Percentiles rank a stretch among this genome's conserved stretches.
These are phyloP conservation scores for Semicossyphus pulcher DNA, from an alignment of 2,113 vertebrate species.

Conservation along the genomic window DNA sequence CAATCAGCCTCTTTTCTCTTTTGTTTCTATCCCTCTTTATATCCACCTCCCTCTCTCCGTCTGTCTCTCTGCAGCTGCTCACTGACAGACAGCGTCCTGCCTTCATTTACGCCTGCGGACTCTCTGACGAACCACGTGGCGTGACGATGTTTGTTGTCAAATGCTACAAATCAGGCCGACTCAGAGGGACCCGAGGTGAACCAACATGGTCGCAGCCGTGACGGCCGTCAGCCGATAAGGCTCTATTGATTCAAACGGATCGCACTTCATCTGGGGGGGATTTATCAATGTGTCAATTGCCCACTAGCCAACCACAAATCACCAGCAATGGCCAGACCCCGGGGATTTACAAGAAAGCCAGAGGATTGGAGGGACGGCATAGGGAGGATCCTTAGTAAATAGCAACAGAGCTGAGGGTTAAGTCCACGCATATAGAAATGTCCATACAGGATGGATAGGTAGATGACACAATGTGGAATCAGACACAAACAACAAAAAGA, in stretches of 20 bases:
- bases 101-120: constrained; percentile 61
- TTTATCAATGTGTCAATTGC: constrained; percentile 94
- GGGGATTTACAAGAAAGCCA: constrained; percentile 90
- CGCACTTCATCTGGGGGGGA: constrained; percentile 88
- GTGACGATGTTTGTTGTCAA: constrained; percentile 79
- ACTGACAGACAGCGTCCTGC: constrained; percentile 64
- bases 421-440: constrained; percentile 45
- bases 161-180: constrained; percentile 70
- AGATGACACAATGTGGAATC: constrained; percentile 23
- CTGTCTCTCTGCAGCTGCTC: constrained; percentile 32
- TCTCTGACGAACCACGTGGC: constrained; percentile 71
- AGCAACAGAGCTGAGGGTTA: constrained; percentile 78
- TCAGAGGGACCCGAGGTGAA: constrained; percentile 82
- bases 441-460: constrained; percentile 37
- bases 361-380: constrained; percentile 85
- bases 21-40: constrained; percentile 28
- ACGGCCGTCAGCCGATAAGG: constrained; percentile 88
- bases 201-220: constrained; percentile 77
- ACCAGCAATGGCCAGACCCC: constrained; percentile 73
- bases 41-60: constrained; percentile 21
- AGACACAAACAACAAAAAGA: constrained; percentile 20
- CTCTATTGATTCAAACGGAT: constrained; percentile 93
- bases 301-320: constrained; percentile 79
- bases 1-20: constrained; percentile 15
- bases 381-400: constrained; percentile 84